These are phyloP conservation scores for Leptinotarsa texana DNA, from an alignment of 1,140 invertebrate species.

Conservation along the genomic window DNA sequence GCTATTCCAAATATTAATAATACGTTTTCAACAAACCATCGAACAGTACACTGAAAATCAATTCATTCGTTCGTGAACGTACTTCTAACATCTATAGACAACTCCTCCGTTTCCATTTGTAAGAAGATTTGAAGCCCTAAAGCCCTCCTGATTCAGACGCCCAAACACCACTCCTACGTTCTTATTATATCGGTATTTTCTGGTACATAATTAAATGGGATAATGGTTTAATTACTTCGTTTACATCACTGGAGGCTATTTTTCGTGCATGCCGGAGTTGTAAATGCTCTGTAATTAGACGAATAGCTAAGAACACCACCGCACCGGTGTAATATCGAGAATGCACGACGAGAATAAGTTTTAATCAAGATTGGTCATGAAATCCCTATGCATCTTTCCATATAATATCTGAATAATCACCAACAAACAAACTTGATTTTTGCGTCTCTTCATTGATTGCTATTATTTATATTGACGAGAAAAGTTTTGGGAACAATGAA, in stretches of 20 bases:
- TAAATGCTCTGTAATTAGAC: constrained; percentile 39
- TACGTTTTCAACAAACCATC: no score
- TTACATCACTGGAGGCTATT: constrained; percentile 36
- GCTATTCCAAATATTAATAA: no score
- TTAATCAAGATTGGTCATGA: background rate
- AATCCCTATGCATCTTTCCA: no score
- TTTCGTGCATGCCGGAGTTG: constrained; percentile 35
- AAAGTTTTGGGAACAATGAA: no score
- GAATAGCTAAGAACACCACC: constrained; percentile 20
- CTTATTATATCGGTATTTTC: constrained; percentile 27
- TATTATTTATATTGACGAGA: no score
- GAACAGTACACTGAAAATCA: no score
- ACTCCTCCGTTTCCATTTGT: background rate
- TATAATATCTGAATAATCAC: no score
- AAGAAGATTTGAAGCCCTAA: background rate
- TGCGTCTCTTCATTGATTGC: no score
- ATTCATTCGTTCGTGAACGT: no score
- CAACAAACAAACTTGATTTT: no score
- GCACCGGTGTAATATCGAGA: background rate
- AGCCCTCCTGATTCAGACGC: background rate
- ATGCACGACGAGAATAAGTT: background rate
- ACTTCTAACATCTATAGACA: no score
- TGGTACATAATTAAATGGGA: constrained; percentile 41
- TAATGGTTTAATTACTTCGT: constrained; percentile 46
- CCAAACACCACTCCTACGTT: constrained; percentile 30